phyloP scores from a whole-genome alignment of 2,888 invertebrate species.

The Watsonalla binaria region DNA sequence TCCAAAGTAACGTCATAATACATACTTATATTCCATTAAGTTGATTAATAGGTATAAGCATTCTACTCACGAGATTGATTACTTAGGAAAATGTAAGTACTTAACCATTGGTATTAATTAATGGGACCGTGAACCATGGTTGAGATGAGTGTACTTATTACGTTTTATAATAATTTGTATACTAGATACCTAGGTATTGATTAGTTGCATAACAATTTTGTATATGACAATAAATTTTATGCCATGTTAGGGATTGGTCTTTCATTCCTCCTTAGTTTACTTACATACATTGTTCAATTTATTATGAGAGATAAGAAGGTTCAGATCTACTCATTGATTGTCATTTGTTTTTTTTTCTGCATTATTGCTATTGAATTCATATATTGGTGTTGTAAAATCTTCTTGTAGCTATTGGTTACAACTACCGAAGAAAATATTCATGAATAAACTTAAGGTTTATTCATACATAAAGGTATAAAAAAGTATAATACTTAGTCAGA shows the following conservation, averaged over 20 bases:
- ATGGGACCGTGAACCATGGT: neutral
- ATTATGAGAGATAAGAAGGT: too few species aligned
- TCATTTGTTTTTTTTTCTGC: too few species aligned
- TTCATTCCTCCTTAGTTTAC: conserved; percentile 8
- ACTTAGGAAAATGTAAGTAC: neutral
- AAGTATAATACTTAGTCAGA: neutral
- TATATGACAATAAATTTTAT: conserved; percentile 57
- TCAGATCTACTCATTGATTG: too few species aligned
- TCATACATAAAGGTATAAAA: neutral
- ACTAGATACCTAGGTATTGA: conserved; percentile 3
- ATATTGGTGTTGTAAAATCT: too few species aligned
- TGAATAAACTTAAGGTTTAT: too few species aligned
- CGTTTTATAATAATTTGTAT: neutral
- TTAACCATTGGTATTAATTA: neutral
- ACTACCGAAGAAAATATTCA: too few species aligned
- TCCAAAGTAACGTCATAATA: conserved; percentile 75
- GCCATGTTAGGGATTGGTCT: conserved; percentile 48
- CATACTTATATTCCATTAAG: conserved; percentile 6
- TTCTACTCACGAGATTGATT: neutral
- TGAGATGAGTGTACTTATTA: neutral
- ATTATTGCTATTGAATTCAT: too few species aligned
- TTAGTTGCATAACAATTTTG: conserved; percentile 24
- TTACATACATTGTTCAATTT: neutral
- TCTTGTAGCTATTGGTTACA: too few species aligned
- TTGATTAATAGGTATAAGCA: too few species aligned